Base-by-base conservation (phyloP, 2,888 invertebrate species). In the Rhorus exstirpatorius region DNA sequence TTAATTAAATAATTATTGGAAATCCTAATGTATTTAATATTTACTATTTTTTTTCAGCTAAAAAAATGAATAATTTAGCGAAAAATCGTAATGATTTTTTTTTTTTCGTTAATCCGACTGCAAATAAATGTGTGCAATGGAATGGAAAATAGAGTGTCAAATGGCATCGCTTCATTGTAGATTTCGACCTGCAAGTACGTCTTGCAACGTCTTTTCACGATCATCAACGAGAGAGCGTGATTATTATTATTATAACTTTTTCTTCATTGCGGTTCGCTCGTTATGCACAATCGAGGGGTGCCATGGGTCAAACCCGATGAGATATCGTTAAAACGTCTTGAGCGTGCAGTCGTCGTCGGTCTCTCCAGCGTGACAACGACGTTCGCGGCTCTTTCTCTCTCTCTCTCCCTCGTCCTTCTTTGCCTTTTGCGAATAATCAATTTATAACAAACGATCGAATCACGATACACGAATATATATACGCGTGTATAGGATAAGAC, bases 291-390 rank as follows among this genome's bases (percentile, higher is more conserved):
- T 78, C 83, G 70, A 70, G 14, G 65, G 17, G 86, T 90, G 91
- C 91, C 92, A 91, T 88, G 92, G 92, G 92, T 92, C 92, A 91
- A 87, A 67, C 85, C 38, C 85, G 89, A 92, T 90, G 90, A 90
- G 92, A 92, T 92, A 92, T 12, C 86, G 85, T 83, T 79, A 81
- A 53, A 83, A 86, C 86, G 86, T 85, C 85, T 79, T 68, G 86
- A 86, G 85, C 84, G 87, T 89, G 86, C 92, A 92, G 91, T 92
- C 87, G 86, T 84, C 85, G 86, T 84, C 87, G 88, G 87, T 89
- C 89, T 89, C 90, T 88, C 83, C 87, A 85, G 68, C 85, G 87
- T 87, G 86, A 86, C 87, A 84, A 79, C 81, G 79, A 78, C 81
- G 81, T 63, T 82, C 61, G 35, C 41, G 10, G 35, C 41, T 49